Base-by-base conservation (phyloP, 1,140 invertebrate species). In the Ruditapes philippinarum region DNA sequence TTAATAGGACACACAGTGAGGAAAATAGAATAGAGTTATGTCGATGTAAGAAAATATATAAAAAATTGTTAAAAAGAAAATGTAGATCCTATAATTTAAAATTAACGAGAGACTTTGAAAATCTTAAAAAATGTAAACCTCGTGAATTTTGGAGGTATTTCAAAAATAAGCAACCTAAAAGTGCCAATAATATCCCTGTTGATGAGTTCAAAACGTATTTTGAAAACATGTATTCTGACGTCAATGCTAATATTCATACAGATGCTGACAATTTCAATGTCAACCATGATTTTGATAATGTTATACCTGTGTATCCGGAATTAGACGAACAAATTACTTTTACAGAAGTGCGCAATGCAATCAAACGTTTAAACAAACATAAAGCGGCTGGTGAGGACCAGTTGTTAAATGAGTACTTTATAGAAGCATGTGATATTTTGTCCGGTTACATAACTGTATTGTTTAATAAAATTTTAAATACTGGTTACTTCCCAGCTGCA, bases 391-490 rank as follows among this genome's bases (percentile, higher is more conserved):
- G 42, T 7, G 42, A 45, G 14, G 42, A 45, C 14, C 42, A 45
- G 42, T 36, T 88, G n/a, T 38, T 17, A 74, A 82, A 78, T 57
- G 25, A 36, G 54, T 65, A 25, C 51, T 49, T 79, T 54, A 79
- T 79, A n/a, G 38, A 79, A 31, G 22, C 4, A 22, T 28, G 49
- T 54, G 76, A 60, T 68, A 49, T 83, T 25, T 42, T 90, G 12
- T 12, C 54, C 2, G 57, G 36, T n/a, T 45, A 45, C 3, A 73
- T 38, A 42, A 88, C 0, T 76, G 38, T 68, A 54, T 38, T 76
- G 49, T 89, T 89, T 89, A 91, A 89, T 76, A 36, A 19, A 11
- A 89, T 80, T 73, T 89, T 62, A 31, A 78, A 70, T 81, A 57
- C 51, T 70, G 84, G 28, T 31, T 19, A 5, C 28, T 89, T 78